A percentile compares a stretch with the other conserved stretches of the same genome.
phyloP scores from a whole-genome alignment of 2,888 invertebrate species.

The Stenotaenia linearis region DNA sequence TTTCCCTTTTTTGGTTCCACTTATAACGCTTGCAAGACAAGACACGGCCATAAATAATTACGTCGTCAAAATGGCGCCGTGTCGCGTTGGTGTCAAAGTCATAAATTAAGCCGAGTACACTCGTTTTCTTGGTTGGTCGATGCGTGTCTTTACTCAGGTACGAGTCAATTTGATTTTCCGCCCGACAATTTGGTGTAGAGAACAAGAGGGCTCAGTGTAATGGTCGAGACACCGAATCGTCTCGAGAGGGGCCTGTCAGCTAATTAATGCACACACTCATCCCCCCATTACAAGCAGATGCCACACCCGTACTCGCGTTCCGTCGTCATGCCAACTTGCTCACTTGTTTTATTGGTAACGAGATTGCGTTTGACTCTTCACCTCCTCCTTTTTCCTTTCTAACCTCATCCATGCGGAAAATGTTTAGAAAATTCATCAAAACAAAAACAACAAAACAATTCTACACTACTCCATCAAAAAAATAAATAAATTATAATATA shows the following conservation, averaged over 20 bases:
- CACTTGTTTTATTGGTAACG: constrained; percentile 19
- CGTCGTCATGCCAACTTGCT: constrained; percentile 2
- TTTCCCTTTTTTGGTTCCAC: not conserved
- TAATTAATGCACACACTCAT: constrained; percentile 21
- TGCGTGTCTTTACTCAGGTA: constrained; percentile 13
- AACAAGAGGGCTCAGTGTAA: constrained; percentile 15
- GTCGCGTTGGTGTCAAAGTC: not conserved
- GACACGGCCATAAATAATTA: not conserved
- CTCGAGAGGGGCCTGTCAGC: constrained; percentile 24
- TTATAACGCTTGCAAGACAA: not conserved
- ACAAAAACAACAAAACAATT: not conserved
- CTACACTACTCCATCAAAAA: not conserved
- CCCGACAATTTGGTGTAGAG: not conserved
- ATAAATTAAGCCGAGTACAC: not conserved
- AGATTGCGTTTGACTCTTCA: constrained; percentile 19
- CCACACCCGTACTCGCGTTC: not conserved
- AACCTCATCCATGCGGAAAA: not conserved
- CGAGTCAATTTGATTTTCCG: constrained; percentile 17
- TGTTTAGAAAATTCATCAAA: not conserved
- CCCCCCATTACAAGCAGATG: constrained; percentile 20
- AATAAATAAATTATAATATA: not conserved
- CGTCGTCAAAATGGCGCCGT: constrained; percentile 1
- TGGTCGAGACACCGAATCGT: constrained; percentile 18
- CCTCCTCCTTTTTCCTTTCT: not conserved
- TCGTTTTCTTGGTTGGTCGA: not conserved